Percentiles rank a stretch among this genome's conserved stretches.
Conservation (phyloP, 2,113 vertebrate species). For the Etheostoma cragini region DNA sequence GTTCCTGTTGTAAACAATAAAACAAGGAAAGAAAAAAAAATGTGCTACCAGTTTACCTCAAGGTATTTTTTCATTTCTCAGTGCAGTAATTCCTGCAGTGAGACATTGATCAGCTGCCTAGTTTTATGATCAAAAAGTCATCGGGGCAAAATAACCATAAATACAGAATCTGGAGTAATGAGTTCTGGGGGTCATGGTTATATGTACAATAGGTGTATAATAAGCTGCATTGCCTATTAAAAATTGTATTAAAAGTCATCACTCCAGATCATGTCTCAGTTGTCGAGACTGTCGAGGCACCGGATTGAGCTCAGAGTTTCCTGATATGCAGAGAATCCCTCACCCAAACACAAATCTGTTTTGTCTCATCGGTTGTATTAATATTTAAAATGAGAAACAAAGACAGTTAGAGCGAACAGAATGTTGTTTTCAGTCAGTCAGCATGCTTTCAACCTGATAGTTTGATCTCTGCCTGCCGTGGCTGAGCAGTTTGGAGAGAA, state of each 20-base stretch:
- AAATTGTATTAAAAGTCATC: constrained; percentile 1
- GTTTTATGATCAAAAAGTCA: constrained; percentile 16
- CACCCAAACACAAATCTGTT: not conserved
- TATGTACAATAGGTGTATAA: not conserved
- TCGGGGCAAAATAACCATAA: constrained; percentile 17
- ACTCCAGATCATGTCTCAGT: constrained; percentile 3
- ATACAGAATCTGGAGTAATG: constrained; percentile 1
- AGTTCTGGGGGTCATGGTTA: not conserved
- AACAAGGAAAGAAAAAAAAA: not conserved
- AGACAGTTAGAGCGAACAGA: too few relatives aligned
- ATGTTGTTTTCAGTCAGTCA: too few relatives aligned
- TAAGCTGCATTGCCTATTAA: not conserved
- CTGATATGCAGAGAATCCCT: too few relatives aligned
- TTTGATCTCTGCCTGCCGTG: not conserved
- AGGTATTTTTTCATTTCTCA: constrained; percentile 1
- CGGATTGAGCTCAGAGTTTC: too few relatives aligned
- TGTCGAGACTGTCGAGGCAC: not conserved
- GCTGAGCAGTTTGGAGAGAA: not conserved
- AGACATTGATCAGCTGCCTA: constrained; percentile 29
- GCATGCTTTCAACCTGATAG: too few relatives aligned
- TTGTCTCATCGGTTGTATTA: not conserved
- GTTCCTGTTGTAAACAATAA: not conserved
- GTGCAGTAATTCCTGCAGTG: not conserved
- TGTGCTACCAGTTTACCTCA: constrained; percentile 1
- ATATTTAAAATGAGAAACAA: too few relatives aligned